Evolutionary conservation across 2,113 vertebrate species (phyloP).

Genomic region (Pollimyrus isidori): DNA sequence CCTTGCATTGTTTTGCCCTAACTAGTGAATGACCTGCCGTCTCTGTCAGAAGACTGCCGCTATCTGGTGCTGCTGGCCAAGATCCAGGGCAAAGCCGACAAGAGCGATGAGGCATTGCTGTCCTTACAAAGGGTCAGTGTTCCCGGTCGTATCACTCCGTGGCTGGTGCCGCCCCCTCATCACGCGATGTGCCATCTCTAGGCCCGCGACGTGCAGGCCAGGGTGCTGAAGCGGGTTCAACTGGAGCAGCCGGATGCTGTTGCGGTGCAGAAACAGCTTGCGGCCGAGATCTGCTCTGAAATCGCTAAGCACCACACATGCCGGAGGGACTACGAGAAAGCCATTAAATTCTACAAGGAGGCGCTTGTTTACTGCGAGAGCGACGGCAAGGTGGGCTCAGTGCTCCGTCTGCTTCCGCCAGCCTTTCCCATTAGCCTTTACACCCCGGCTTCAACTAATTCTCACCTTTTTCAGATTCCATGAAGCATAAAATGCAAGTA

Average conservation of each 20-base stretch:
- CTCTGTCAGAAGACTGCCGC: constrained; percentile 77
- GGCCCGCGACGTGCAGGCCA: constrained; percentile 87
- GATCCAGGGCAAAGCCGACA: constrained; percentile 80
- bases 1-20: constrained; percentile 24
- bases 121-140: constrained; percentile 76
- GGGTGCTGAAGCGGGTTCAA: constrained; percentile 83
- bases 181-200: constrained; percentile 32
- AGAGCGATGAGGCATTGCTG: constrained; percentile 68
- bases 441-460: background rate
- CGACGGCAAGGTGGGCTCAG: constrained; percentile 82
- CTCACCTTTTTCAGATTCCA: background rate
- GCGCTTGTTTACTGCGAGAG: constrained; percentile 94
- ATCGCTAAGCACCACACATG: constrained; percentile 87
- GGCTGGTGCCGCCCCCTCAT: background rate
- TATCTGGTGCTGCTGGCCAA: constrained; percentile 84
- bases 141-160: background rate
- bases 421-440: constrained; percentile 40
- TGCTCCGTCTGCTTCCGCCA: constrained; percentile 46
- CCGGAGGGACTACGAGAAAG: constrained; percentile 87
- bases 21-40: constrained; percentile 73
- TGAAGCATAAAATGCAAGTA: background rate
- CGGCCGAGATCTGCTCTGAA: constrained; percentile 89
- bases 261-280: constrained; percentile 80
- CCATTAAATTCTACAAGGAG: constrained; percentile 98
- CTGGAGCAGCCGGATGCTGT: constrained; percentile 84